Conservation (phyloP, 1,140 invertebrate species). For the Penaeus indicus region DNA sequence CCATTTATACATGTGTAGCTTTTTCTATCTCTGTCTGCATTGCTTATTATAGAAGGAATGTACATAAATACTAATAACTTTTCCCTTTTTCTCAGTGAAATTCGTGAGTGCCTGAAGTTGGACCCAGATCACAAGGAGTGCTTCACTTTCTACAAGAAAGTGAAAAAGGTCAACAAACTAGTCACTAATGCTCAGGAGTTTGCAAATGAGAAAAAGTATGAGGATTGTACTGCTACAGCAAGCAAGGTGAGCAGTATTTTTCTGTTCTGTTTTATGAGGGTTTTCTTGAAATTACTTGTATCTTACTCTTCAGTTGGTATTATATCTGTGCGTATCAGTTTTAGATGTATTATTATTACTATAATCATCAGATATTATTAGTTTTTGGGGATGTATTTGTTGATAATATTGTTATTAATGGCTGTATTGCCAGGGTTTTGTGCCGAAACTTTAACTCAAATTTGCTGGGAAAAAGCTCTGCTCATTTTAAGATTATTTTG, state of each 20-base stretch:
- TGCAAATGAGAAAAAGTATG: slow-evolving; percentile 79
- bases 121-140: slow-evolving; percentile 98
- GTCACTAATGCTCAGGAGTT: slow-evolving; percentile 81
- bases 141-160: slow-evolving; percentile 96
- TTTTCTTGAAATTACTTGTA: background rate
- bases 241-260: slow-evolving; percentile 73
- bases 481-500: too few species aligned
- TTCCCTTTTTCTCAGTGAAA: slow-evolving; percentile 54
- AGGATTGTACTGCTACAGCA: slow-evolving; percentile 82
- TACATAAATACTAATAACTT: background rate
- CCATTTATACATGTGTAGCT: background rate
- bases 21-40: background rate
- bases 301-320: too few species aligned
- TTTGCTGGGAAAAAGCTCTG: too few species aligned
- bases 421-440: too few species aligned
- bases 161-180: slow-evolving; percentile 95
- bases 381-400: too few species aligned
- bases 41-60: background rate
- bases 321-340: too few species aligned
- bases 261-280: background rate
- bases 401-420: too few species aligned
- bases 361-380: too few species aligned
- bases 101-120: slow-evolving; percentile 95
- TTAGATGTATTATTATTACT: too few species aligned
- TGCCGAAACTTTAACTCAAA: too few species aligned